Conservation (phyloP, 2,888 invertebrate genomes). For the Augiades crinisus region DNA sequence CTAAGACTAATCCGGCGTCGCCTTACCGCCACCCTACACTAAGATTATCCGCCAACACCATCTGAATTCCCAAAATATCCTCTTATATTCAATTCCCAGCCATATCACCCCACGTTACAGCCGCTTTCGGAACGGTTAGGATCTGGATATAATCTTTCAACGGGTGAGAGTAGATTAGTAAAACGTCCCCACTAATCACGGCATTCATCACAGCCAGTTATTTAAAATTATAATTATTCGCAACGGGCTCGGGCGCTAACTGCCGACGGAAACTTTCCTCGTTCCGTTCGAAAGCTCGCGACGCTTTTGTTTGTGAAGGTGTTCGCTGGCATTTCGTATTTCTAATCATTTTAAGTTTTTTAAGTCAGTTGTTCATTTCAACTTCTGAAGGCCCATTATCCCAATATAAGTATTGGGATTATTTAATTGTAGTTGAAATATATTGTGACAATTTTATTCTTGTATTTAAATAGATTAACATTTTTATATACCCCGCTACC, state of each 20-base stretch:
- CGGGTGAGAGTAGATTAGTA: constrained; percentile 20
- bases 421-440: too few species aligned
- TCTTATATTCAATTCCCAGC: not conserved
- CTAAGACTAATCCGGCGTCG: constrained; percentile 2
- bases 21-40: constrained; percentile 16
- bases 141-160: constrained; percentile 15
- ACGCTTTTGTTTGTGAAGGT: too few species aligned
- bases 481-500: too few species aligned
- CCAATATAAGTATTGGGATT: too few species aligned
- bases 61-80: not conserved
- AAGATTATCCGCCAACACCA: constrained; percentile 14
- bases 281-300: not conserved
- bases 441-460: too few species aligned
- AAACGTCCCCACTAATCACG: constrained; percentile 23
- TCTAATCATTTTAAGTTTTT: too few species aligned
- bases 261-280: not conserved
- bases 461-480: too few species aligned
- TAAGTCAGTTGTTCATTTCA: too few species aligned
- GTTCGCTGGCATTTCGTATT: too few species aligned
- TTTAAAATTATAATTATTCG: constrained; percentile 23
- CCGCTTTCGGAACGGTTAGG: not conserved
- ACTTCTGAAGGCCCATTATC: too few species aligned
- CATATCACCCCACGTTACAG: not conserved
- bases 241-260: not conserved
- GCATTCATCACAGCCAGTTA: constrained; percentile 19